Percentiles rank a stretch among this genome's conserved stretches.
Conservation (phyloP, 2,888 invertebrate genomes). For the Agrotis clavis region DNA sequence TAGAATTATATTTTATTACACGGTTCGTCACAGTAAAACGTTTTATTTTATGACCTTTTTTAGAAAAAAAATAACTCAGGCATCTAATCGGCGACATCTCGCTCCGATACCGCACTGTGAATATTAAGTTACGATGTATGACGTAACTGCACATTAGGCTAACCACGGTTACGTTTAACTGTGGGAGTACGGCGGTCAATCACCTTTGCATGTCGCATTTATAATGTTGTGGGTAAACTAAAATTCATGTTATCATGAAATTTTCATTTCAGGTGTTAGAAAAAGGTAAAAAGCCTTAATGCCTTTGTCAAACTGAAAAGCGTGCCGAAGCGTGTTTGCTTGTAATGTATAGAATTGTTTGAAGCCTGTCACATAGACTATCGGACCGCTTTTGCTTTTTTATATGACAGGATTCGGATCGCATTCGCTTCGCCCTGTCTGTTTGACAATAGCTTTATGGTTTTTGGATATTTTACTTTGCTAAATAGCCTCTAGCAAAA, state of each 20-base stretch:
- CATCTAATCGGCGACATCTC: slow-evolving; percentile 45
- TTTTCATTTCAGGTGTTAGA: no score
- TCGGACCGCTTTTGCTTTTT: no score
- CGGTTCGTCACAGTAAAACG: background rate
- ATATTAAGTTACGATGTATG: slow-evolving; percentile 44
- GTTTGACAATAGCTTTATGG: no score
- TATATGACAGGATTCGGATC: no score
- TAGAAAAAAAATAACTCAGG: background rate
- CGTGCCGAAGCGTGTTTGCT: no score
- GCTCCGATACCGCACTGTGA: slow-evolving; percentile 11
- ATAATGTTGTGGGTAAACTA: background rate
- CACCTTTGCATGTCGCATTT: slow-evolving; percentile 15
- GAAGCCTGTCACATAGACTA: no score
- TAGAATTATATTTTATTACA: background rate
- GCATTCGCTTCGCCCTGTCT: no score
- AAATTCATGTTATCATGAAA: background rate
- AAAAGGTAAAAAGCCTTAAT: no score
- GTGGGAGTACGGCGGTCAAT: slow-evolving; percentile 24
- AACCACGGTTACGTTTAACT: slow-evolving; percentile 26
- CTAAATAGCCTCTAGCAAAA: no score
- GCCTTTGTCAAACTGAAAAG: no score
- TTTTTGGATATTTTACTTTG: no score
- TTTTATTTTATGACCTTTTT: background rate
- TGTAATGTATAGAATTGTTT: no score
- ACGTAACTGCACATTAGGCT: slow-evolving; percentile 24